These are phyloP conservation scores for Takifugu bimaculatus DNA, from an alignment of 2,113 vertebrate species.

Conservation along the genomic window DNA sequence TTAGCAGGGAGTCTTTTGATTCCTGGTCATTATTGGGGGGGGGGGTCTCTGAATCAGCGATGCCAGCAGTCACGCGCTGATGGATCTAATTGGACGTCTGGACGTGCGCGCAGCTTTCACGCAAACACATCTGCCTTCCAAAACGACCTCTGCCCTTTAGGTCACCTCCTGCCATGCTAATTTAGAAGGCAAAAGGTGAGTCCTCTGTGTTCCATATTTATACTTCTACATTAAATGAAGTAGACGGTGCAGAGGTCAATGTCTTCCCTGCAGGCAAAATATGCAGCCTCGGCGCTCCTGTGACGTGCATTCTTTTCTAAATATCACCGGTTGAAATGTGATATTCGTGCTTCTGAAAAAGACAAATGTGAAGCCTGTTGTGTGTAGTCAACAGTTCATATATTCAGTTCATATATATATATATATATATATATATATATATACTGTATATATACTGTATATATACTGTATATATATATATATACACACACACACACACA, in stretches of 20 bases:
- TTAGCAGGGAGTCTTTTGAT: constrained; percentile 11
- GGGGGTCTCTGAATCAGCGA: constrained; percentile 8
- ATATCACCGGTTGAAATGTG: constrained; percentile 24
- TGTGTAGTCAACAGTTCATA: no score
- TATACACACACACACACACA: no score
- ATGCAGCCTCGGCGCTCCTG: constrained; percentile 49
- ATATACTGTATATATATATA: no score
- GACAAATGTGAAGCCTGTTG: no score
- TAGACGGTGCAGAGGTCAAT: constrained; percentile 65
- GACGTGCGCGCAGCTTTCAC: constrained; percentile 48
- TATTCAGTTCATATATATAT: no score
- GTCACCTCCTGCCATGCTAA: constrained; percentile 31
- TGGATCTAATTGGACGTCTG: constrained; percentile 55
- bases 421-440: no score
- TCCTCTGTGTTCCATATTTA: constrained; percentile 66
- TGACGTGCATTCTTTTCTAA: constrained; percentile 40
- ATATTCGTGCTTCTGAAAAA: no score
- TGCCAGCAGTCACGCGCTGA: constrained; percentile 28
- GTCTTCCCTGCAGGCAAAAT: constrained; percentile 31
- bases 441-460: no score
- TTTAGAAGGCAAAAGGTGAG: constrained; percentile 52
- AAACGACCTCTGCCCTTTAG: constrained; percentile 50
- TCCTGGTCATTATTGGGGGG: constrained; percentile 36
- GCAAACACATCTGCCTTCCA: constrained; percentile 49
- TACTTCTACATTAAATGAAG: constrained; percentile 64